These are phyloP conservation scores for Sinocyclocheilus maitianheensis DNA, from an alignment of 2,113 vertebrate genomes.

Conservation along the genomic window DNA sequence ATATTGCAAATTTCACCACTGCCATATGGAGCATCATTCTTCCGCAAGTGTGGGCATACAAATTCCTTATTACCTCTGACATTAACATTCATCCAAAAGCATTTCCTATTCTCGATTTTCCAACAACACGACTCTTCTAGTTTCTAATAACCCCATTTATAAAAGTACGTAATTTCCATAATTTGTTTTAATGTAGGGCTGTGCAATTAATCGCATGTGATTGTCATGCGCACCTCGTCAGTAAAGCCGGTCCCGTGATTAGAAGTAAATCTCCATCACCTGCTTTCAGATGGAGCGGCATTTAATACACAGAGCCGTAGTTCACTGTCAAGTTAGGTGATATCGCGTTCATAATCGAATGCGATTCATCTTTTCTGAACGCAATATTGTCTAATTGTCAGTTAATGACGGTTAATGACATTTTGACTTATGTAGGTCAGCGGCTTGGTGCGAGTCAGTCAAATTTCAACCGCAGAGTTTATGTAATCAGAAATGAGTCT, in stretches of 20 bases:
- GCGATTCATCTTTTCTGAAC: no score
- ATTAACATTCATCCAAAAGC: conserved; percentile 8
- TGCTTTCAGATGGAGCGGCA: no score
- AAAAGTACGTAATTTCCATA: conserved; percentile 2
- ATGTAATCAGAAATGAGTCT: conserved; percentile 37
- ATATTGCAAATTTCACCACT: conserved; percentile 35
- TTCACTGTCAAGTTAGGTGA: no score
- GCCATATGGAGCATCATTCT: conserved; percentile 45
- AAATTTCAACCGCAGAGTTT: conserved; percentile 3
- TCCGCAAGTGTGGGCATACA: conserved; percentile 6
- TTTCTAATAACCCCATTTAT: conserved; percentile 20
- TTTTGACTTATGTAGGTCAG: conserved; percentile 37
- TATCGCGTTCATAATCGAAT: no score
- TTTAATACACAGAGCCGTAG: no score
- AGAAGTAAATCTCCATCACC: no score
- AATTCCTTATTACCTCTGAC: conserved; percentile 15
- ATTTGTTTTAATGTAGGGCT: conserved; percentile 4
- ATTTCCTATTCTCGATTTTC: conserved; percentile 5
- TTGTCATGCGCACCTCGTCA: no score
- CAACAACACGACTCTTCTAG: not conserved
- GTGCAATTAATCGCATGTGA: no score
- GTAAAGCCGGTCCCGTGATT: no score
- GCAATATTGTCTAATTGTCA: no score
- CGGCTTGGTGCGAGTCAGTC: not conserved
- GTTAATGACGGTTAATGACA: not conserved